phyloP scores from a whole-genome alignment of 2,113 vertebrate genomes.

The Ceyx melanurus region DNA sequence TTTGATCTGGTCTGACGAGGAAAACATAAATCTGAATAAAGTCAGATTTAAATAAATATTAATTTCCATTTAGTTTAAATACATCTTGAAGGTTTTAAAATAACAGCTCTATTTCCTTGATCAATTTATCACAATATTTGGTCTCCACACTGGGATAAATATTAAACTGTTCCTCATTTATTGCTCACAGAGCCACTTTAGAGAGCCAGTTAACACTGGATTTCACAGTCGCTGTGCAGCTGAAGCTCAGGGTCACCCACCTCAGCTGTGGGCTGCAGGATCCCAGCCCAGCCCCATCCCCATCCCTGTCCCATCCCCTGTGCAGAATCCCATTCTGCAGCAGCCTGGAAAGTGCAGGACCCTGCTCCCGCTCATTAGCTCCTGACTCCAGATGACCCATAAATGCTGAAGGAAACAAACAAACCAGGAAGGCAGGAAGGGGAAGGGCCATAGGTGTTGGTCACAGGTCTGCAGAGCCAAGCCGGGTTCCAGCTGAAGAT shows the following conservation, averaged over 20 bases:
- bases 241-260: background rate
- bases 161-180: background rate
- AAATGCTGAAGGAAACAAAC: constrained; percentile 24
- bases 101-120: background rate
- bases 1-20: background rate
- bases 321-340: background rate
- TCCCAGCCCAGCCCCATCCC: background rate
- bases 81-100: background rate
- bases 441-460: constrained; percentile 35
- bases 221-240: background rate
- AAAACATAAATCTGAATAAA: background rate
- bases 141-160: background rate
- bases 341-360: background rate
- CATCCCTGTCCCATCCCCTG: background rate
- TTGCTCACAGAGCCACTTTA: background rate
- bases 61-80: background rate
- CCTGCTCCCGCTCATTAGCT: background rate
- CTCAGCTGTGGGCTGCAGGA: background rate
- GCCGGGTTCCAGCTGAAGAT: background rate
- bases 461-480: background rate
- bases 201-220: background rate
- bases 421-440: background rate
- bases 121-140: background rate
- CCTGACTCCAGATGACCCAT: constrained; percentile 12
- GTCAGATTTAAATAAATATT: background rate